Evolutionary conservation across 2,888 invertebrate species (phyloP).

Genomic region (Apoda limacodes): DNA sequence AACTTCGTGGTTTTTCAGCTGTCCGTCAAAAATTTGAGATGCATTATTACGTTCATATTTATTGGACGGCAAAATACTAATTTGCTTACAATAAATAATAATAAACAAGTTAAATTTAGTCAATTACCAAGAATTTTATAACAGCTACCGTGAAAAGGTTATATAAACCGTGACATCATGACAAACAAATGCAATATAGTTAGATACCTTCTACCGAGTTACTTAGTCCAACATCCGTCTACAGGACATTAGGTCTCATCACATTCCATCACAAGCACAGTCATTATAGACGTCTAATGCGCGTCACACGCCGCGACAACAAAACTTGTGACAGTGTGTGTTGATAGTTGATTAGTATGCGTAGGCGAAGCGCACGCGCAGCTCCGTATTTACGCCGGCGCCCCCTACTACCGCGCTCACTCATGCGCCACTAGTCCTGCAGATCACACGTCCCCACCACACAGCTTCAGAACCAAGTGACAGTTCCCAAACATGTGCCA

Average conservation of each 20-base stretch:
- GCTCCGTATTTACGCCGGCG: slow-evolving; percentile 62
- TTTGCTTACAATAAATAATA: no score
- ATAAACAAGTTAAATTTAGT: no score
- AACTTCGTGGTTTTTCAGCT: no score
- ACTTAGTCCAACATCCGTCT: slow-evolving; percentile 27
- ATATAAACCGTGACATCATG: no score
- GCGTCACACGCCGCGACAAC: slow-evolving; percentile 32
- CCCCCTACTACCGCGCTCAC: slow-evolving; percentile 65
- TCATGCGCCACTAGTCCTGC: slow-evolving; percentile 62
- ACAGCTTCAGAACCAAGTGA: slow-evolving; percentile 20
- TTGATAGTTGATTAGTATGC: slow-evolving; percentile 36
- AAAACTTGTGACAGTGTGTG: slow-evolving; percentile 31
- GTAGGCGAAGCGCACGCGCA: slow-evolving; percentile 54
- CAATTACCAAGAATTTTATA: no score
- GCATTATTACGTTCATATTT: no score
- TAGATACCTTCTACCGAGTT: no score
- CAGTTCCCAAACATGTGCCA: slow-evolving; percentile 52
- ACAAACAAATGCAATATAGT: no score
- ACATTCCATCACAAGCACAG: slow-evolving; percentile 35
- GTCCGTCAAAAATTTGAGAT: no score
- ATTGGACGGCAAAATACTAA: no score
- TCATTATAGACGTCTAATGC: no score
- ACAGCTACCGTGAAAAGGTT: no score
- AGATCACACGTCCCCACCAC: slow-evolving; percentile 61
- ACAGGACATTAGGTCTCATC: slow-evolving; percentile 27